Percentiles rank a stretch among this genome's conserved stretches.
These are phyloP conservation scores for Castor canadensis DNA, from an alignment of 2,113 vertebrate species.

Conservation along the genomic window DNA sequence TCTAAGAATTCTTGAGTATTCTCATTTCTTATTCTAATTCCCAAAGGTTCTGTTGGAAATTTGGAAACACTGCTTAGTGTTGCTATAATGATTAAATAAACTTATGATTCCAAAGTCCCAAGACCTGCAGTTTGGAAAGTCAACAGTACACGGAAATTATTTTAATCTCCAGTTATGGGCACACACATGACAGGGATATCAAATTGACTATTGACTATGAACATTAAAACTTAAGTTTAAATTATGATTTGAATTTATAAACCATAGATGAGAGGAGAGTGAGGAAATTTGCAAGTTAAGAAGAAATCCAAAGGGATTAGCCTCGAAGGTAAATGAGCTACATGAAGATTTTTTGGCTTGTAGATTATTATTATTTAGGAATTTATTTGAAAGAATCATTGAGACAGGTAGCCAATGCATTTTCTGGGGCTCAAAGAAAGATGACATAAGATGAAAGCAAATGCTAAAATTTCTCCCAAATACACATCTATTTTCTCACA, in stretches of 20 bases:
- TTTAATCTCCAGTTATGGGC: background rate
- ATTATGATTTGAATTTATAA: background rate
- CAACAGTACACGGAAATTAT: background rate
- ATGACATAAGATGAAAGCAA: background rate
- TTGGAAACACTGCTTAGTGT: background rate
- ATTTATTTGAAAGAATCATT: background rate
- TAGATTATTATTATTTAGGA: background rate
- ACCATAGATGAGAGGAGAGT: background rate
- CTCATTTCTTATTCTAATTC: conserved; percentile 35
- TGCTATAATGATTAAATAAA: background rate
- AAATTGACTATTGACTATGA: background rate
- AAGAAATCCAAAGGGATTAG: background rate
- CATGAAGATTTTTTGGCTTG: background rate
- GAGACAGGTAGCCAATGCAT: background rate
- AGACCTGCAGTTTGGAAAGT: background rate
- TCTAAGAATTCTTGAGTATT: background rate
- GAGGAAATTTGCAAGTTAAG: background rate
- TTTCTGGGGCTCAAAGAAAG: background rate
- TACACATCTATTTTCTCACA: background rate
- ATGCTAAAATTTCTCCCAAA: background rate
- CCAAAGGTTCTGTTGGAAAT: background rate
- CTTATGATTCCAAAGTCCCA: background rate
- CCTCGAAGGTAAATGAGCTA: background rate
- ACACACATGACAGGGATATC: background rate
- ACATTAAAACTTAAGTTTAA: background rate